Evolutionary conservation across 2,888 invertebrate species (phyloP), one percentile per base, ranked within the genome.

Genomic region (Hypena proboscidalis): DNA sequence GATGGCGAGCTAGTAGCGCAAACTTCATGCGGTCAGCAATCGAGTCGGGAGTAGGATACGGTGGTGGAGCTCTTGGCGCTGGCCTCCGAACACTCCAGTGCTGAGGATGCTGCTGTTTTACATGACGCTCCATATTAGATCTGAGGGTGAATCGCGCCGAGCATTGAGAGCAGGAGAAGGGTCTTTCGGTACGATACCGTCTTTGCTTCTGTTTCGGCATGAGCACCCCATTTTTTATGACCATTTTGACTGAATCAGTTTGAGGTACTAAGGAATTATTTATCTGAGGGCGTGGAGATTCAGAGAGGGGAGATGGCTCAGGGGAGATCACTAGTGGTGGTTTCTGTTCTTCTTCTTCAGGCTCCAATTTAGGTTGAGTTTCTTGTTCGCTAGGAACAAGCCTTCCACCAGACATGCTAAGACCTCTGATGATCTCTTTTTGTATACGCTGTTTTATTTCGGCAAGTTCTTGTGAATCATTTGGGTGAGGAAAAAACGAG

Each of bases 81-180:
- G 91, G 90, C 63, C 96, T 95, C 23, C 96, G 90, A 54, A 96
- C 95, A 36, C 95, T 95, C 95, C 97, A 97, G 72, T 94, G 95
- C 51, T 97, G 96, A 0, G 97, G 97, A 87, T 98, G 98, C 65
- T 98, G 97, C 67, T 97, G 97, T 74, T 98, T 98, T 2, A 98
- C 96, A 67, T 98, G 98, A 0, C 97, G 92, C 79, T 98, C 98
- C 97, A 98, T 98, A 68, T 98, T 98, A 5, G 97, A 97, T n/a
- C 97, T 92, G 6, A 98, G 86, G 0, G 98, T 98, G 71, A 98
- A 98, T 36, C 96, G 92, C 0, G 97, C 97, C 0, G 96, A 95
- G 80, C 98, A 98, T 72, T 97, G 96, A 43, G 96, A 96, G 78
- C 98, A 98, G 0, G 95, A 95, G 80, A 97, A 98, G 0, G 97